Evolutionary conservation across 2,888 invertebrate species (phyloP).

Genomic region (Campoplex capitator): DNA sequence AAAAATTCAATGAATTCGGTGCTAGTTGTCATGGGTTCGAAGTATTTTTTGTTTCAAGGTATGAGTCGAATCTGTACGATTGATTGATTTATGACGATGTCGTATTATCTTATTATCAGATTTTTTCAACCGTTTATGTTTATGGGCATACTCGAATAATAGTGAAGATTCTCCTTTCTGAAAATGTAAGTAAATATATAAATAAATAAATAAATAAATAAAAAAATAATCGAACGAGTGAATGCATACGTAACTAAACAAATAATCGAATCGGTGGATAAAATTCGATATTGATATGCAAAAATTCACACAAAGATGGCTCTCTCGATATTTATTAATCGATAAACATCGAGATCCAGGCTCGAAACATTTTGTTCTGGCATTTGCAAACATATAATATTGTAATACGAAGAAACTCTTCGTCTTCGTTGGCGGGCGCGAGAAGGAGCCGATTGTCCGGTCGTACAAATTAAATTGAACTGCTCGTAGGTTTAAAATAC

Average conservation of each 20-base stretch:
- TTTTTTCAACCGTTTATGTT: not conserved
- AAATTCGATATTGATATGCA: not conserved
- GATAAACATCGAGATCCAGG: constrained; percentile 52
- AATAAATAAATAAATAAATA: not conserved
- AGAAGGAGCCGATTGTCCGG: constrained; percentile 44
- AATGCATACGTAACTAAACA: not conserved
- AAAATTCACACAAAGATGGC: not conserved
- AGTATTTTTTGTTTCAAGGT: not conserved
- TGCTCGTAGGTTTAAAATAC: constrained; percentile 60
- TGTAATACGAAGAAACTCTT: constrained; percentile 47
- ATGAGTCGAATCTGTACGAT: not conserved
- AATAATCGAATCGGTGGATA: not conserved
- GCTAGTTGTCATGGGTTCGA: not conserved
- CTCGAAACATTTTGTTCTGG: constrained; percentile 14
- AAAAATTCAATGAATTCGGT: constrained; percentile 23
- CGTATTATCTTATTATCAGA: not conserved
- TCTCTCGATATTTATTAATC: constrained; percentile 42
- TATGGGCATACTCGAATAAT: not conserved
- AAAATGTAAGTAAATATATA: not conserved
- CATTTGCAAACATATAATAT: constrained; percentile 28
- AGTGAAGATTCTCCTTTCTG: not conserved
- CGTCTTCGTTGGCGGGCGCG: constrained; percentile 51
- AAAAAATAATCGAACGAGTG: not conserved
- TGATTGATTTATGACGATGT: not conserved
- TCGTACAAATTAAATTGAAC: constrained; percentile 61